Evolutionary conservation across 2,113 vertebrate genomes (phyloP).

Genomic region (Talpa occidentalis): DNA sequence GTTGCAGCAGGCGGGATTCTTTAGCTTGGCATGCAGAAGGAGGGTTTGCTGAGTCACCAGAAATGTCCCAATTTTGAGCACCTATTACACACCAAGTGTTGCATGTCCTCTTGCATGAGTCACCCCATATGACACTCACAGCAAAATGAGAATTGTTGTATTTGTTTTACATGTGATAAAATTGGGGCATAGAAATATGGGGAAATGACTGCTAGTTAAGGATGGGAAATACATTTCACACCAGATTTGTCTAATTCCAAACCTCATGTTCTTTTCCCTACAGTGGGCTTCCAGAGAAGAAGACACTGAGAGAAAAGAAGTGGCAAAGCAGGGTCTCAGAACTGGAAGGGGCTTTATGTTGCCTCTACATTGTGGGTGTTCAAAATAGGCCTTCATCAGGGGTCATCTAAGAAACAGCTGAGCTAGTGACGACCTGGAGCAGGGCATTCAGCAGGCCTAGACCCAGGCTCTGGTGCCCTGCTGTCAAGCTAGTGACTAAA

Average conservation of each 20-base stretch:
- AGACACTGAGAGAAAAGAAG: background rate
- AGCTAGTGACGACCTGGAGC: background rate
- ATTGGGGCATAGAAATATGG: background rate
- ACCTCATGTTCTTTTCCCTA: background rate
- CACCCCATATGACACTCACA: background rate
- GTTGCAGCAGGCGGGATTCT: background rate
- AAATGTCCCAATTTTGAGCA: background rate
- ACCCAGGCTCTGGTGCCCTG: background rate
- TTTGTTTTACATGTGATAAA: background rate
- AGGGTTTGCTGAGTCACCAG: background rate
- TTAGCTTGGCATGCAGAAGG: background rate
- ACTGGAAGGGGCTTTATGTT: background rate
- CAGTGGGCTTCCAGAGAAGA: background rate
- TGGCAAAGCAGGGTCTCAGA: background rate
- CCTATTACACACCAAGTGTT: rapidly evolving
- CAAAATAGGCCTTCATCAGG: background rate
- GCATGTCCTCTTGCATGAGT: background rate
- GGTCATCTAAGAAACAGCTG: background rate
- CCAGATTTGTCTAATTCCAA: background rate
- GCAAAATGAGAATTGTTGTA: background rate
- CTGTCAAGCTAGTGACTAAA: background rate
- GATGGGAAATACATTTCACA: background rate
- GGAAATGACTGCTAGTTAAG: background rate
- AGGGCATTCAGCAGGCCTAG: background rate
- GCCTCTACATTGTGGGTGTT: background rate